Conservation (phyloP, 2,113 vertebrate genomes). For the Penelope pileata region DNA sequence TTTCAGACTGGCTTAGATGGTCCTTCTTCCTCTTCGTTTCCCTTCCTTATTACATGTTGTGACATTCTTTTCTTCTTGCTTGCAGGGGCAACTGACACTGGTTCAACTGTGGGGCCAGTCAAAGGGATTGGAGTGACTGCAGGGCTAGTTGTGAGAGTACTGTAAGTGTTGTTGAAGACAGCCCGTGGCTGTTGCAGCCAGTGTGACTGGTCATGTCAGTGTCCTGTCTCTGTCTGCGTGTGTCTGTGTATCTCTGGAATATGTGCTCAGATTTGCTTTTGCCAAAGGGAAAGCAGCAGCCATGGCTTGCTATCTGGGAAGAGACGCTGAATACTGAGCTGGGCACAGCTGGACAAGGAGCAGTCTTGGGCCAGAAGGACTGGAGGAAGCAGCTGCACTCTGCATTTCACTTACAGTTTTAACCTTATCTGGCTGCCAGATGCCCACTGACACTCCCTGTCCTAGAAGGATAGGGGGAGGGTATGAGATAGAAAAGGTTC, state of each 20-base stretch:
- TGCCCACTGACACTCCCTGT: not conserved
- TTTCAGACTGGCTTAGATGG: no score
- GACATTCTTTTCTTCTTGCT: no score
- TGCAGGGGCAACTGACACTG: no score
- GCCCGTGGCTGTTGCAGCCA: not conserved
- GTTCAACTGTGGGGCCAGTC: no score
- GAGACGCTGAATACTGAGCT: not conserved
- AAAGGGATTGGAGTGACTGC: no score
- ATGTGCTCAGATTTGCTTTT: not conserved
- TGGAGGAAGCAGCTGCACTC: not conserved
- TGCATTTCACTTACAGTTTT: not conserved
- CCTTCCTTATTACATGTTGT: no score
- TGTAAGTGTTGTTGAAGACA: not conserved
- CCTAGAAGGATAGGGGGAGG: not conserved
- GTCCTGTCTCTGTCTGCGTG: not conserved
- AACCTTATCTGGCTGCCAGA: not conserved
- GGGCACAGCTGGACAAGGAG: not conserved
- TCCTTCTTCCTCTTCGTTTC: no score
- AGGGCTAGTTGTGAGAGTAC: no score
- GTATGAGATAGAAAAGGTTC: not conserved
- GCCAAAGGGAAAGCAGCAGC: not conserved
- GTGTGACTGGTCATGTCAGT: not conserved
- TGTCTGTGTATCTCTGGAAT: not conserved
- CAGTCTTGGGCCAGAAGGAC: not conserved
- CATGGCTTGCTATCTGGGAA: not conserved